phyloP scores from a whole-genome alignment of 2,797 vertebrate species.

The Lagorchestes hirsutus region DNA sequence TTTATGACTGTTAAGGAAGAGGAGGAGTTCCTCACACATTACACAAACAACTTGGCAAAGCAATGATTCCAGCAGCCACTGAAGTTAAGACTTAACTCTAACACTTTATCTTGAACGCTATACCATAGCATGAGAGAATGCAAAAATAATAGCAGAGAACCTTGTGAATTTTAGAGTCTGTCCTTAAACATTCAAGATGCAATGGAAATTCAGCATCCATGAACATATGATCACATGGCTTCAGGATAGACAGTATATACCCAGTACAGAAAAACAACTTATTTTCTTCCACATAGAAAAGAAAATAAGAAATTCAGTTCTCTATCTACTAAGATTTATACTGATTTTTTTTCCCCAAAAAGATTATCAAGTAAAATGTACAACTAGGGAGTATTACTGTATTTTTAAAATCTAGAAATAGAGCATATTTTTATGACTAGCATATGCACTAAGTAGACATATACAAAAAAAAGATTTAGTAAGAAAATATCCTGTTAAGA shows the following conservation, averaged over 20 bases:
- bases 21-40: not conserved
- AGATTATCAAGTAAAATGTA: slow-evolving; percentile 14
- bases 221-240: not conserved
- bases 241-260: not conserved
- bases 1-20: not conserved
- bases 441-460: not conserved
- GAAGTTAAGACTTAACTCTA: slow-evolving; percentile 12
- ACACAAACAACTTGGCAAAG: slow-evolving; percentile 17
- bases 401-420: slow-evolving; percentile 55
- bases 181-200: slow-evolving; percentile 1
- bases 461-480: not conserved
- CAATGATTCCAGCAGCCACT: not conserved
- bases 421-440: not conserved
- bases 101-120: not conserved
- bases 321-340: slow-evolving; percentile 48
- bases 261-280: not conserved
- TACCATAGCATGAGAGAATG: not conserved
- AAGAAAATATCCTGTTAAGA: slow-evolving; percentile 19
- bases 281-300: slow-evolving; percentile 31
- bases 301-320: slow-evolving; percentile 24
- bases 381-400: slow-evolving; percentile 1
- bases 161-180: slow-evolving; percentile 33
- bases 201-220: not conserved
- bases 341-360: not conserved
- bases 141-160: not conserved